These are phyloP conservation scores for Drosophila pseudoananassae DNA, from an alignment of 1,140 invertebrate genomes.

Conservation along the genomic window DNA sequence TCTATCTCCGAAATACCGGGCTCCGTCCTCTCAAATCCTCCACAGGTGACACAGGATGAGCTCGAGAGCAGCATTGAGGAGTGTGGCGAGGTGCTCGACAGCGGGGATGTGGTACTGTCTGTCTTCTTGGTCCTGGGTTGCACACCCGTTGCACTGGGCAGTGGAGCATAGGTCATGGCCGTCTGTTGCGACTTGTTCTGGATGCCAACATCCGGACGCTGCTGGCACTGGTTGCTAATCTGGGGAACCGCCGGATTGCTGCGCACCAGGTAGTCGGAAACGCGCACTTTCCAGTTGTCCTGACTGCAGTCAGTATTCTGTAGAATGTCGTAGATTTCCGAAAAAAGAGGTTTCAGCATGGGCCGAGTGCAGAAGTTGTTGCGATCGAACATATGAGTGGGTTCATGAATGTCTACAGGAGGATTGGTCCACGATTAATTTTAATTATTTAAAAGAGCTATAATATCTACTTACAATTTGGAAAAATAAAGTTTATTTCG, in stretches of 20 bases:
- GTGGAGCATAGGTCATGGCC: conserved; percentile 38
- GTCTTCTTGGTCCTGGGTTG: conserved; percentile 26
- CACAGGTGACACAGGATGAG: conserved; percentile 73
- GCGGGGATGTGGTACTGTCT: conserved; percentile 21
- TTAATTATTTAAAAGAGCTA: not conserved
- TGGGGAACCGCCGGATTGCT: conserved; percentile 56
- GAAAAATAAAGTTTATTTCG: conserved; percentile 96
- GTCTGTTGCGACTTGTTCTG: conserved; percentile 64
- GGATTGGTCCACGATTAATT: not conserved
- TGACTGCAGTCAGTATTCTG: conserved; percentile 64
- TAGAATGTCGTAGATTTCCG: conserved; percentile 67
- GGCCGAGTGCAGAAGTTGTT: conserved; percentile 55
- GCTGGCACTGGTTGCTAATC: conserved; percentile 63
- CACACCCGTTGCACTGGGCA: conserved; percentile 23
- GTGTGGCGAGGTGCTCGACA: conserved; percentile 46
- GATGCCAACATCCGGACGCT: conserved; percentile 30
- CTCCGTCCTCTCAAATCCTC: conserved; percentile 60
- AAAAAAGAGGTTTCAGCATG: conserved; percentile 58
- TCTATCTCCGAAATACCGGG: conserved; percentile 43
- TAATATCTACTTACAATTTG: conserved; percentile 87
- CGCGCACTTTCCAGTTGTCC: conserved; percentile 67
- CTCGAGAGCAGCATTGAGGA: conserved; percentile 61
- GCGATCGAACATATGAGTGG: conserved; percentile 56
- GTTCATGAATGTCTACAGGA: conserved; percentile 69
- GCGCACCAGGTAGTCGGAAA: conserved; percentile 63